A percentile compares a stretch with the other conserved stretches of the same genome.
Conservation (phyloP, 2,888 invertebrate species). For the Diadegma fenestrale region DNA sequence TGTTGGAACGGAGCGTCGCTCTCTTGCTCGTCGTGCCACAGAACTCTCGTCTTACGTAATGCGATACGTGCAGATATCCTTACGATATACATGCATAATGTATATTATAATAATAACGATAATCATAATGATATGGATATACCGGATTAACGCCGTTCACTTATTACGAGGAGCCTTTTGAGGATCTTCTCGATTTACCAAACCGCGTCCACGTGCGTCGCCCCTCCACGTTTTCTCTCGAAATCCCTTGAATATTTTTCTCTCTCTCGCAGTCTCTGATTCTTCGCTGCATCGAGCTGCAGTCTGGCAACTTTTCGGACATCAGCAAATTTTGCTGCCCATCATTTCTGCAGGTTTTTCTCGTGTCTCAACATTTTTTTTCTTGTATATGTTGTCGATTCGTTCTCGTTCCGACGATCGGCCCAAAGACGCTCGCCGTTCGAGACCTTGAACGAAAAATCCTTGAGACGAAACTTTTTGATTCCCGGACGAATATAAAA, state of each 20-base stretch:
- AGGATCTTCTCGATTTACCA: slow-evolving; percentile 61
- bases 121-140: slow-evolving; percentile 24
- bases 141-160: slow-evolving; percentile 51
- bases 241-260: not conserved
- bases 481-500: slow-evolving; percentile 27
- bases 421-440: slow-evolving; percentile 27
- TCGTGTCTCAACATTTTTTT: not conserved
- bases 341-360: slow-evolving; percentile 33
- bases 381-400: no score
- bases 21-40: slow-evolving; percentile 56
- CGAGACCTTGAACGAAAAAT: slow-evolving; percentile 39
- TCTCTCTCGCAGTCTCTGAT: not conserved
- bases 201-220: slow-evolving; percentile 53
- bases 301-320: not conserved
- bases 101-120: slow-evolving; percentile 43
- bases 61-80: slow-evolving; percentile 70
- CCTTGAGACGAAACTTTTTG: slow-evolving; percentile 64
- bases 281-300: not conserved
- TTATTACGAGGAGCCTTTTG: slow-evolving; percentile 45
- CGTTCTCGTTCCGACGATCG: slow-evolving; percentile 21
- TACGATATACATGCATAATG: slow-evolving; percentile 55
- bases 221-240: slow-evolving; percentile 2
- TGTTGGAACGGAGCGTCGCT: slow-evolving; percentile 47
- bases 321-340: slow-evolving; percentile 8
- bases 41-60: slow-evolving; percentile 70